Base-by-base conservation (phyloP, 2,113 vertebrate species). In the Coracopsis vasa region DNA sequence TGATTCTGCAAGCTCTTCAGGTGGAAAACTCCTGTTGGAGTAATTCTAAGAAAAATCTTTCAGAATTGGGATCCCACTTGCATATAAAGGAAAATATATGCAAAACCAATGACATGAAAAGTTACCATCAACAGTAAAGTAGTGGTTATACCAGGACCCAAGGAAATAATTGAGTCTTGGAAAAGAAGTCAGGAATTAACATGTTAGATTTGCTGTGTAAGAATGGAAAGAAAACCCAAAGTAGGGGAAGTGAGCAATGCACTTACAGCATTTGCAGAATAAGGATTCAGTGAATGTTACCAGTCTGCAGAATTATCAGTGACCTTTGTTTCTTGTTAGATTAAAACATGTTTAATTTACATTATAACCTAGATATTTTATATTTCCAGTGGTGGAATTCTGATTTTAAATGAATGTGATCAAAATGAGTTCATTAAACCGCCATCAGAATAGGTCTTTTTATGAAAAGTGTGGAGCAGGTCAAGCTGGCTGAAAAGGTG, bases 21-120 rank as follows among this genome's bases (percentile, higher is more conserved):
- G 29, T 48, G 24, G 67, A 88, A 80, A 66, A 11, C 7, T 65
- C 18, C 13, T 9, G 1, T 35, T 70, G 48, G 60, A 80, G 6
- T 58, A 11, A 44, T 69, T 73, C n/a, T 51, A 58, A 66, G 44
- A 69, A 80, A 79, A 67, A 44, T 37, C 10, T 51, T 60, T 25
- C 44, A 86, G 44, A 60, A 73, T 2, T 19, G 4, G 50, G 15
- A 56, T 6, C 4, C 20, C 16, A 27, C 10, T 58, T 66, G 10
- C 25, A 28, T 62, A 14, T 27, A 72, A 65, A 60, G 3, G 5
- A 73, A 92, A 85, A 35, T 20, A 64, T 58, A 58, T n/a, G 54
- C 20, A n/a, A 58, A 58, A 61, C 18, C 14, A 69, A 44, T 0
- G 2, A 11, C 13, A 71, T 0, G 1, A 41, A 83, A 90, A 62